Conservation (phyloP, 2,888 invertebrate genomes). For the Leuctra nigra region DNA sequence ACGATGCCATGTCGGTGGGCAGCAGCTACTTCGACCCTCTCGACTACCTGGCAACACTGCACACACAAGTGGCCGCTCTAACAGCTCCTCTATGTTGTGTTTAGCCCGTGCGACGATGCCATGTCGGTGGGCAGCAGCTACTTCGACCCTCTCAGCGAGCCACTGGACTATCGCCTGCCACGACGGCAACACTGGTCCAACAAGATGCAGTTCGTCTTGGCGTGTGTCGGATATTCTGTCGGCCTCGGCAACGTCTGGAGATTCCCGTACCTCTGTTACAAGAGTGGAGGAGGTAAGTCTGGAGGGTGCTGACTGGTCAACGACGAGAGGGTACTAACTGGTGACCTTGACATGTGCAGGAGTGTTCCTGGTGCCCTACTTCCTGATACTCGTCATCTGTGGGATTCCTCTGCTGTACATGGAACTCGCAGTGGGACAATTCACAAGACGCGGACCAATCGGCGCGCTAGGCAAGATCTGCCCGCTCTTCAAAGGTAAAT, state of each 20-base stretch:
- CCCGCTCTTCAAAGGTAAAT: conserved; percentile 84
- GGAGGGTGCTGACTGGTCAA: too few relatives aligned
- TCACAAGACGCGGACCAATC: conserved; percentile 86
- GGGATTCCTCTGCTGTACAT: conserved; percentile 90
- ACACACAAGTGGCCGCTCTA: too few relatives aligned
- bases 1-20: too few relatives aligned
- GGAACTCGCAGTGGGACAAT: conserved; percentile 90
- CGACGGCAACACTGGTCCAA: conserved; percentile 80
- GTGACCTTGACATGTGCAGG: conserved; percentile 67
- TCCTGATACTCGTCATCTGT: conserved; percentile 82
- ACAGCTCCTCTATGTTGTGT: too few relatives aligned
- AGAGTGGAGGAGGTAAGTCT: conserved; percentile 78
- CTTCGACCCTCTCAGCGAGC: conserved; percentile 32
- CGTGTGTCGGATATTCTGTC: conserved; percentile 83
- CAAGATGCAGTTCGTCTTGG: conserved; percentile 82
- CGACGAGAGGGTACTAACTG: too few relatives aligned
- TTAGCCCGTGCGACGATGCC: conserved; percentile 68
- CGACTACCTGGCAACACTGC: too few relatives aligned
- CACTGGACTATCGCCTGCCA: conserved; percentile 44
- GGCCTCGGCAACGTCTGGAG: conserved; percentile 88
- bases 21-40: too few relatives aligned
- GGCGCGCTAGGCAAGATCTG: conserved; percentile 87
- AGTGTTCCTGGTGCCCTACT: conserved; percentile 91
- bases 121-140: conserved; percentile 70
- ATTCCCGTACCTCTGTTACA: conserved; percentile 88